These are phyloP conservation scores for Xerus inauris DNA, from an alignment of 2,113 vertebrate genomes.

Conservation along the genomic window DNA sequence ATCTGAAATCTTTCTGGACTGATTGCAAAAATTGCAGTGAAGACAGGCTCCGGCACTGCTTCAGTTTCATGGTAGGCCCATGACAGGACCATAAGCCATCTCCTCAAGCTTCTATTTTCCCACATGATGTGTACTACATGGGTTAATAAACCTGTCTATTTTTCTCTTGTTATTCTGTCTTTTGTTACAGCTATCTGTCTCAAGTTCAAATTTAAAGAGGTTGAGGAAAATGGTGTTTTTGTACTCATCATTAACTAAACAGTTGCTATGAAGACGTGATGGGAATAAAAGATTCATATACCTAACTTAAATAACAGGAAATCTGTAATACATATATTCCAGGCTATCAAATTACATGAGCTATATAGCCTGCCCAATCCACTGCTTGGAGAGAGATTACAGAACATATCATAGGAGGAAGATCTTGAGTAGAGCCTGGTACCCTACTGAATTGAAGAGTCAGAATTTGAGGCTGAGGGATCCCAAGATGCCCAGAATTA, in stretches of 20 bases:
- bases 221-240: not conserved
- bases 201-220: not conserved
- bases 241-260: not conserved
- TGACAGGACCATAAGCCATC: not conserved
- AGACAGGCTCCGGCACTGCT: too few species aligned
- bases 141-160: not conserved
- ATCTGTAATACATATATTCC: not conserved
- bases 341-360: not conserved
- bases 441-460: not conserved
- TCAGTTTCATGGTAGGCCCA: too few species aligned
- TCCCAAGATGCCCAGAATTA: not conserved
- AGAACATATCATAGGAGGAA: not conserved
- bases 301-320: not conserved
- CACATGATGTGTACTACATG: too few species aligned
- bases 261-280: not conserved
- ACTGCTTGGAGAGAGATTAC: not conserved
- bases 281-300: not conserved
- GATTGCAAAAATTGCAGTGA: too few species aligned
- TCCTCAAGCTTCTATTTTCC: not conserved
- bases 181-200: not conserved
- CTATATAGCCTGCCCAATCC: rapidly evolving
- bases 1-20: too few species aligned
- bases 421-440: not conserved
- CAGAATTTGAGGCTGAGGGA: not conserved
- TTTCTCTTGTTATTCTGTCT: not conserved